Evolutionary conservation across 2,888 invertebrate genomes (phyloP).

Genomic region (Tricholauxania praeusta): DNA sequence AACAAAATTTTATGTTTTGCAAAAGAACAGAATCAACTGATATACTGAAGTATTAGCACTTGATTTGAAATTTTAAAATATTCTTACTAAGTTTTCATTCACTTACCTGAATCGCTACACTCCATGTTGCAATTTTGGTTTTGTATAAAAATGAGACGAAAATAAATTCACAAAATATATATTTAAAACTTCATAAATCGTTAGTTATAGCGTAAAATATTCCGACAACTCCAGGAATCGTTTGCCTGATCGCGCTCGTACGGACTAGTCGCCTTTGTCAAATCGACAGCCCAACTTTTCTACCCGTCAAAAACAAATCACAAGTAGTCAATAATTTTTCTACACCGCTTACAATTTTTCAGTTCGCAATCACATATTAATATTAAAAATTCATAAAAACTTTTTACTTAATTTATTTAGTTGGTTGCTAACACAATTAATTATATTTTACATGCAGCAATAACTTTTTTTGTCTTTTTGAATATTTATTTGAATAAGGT

Average conservation of each 20-base stretch:
- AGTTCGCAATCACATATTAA: not conserved
- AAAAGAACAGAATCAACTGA: too few species aligned
- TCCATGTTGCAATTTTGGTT: slow-evolving; percentile 41
- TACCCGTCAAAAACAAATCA: slow-evolving; percentile 19
- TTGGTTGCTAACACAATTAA: not conserved
- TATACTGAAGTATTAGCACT: too few species aligned
- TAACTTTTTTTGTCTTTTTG: slow-evolving; percentile 18
- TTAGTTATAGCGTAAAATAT: too few species aligned
- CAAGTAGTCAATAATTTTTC: slow-evolving; percentile 15
- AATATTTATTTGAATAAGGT: slow-evolving; percentile 34
- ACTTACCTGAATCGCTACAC: slow-evolving; percentile 48
- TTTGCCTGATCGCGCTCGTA: not conserved
- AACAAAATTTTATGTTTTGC: too few species aligned
- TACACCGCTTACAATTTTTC: not conserved
- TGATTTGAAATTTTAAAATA: too few species aligned
- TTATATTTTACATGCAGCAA: slow-evolving; percentile 4
- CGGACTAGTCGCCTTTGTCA: not conserved
- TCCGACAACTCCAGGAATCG: not conserved
- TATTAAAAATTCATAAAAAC: slow-evolving; percentile 11
- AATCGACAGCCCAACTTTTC: not conserved
- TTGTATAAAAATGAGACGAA: too few species aligned
- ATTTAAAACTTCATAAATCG: not conserved
- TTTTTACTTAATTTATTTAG: slow-evolving; percentile 25
- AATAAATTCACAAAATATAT: slow-evolving; percentile 2
- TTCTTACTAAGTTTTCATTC: too few species aligned